Conservation (phyloP, 2,113 vertebrate genomes). For the Dunckerocampus dactyliophorus region DNA sequence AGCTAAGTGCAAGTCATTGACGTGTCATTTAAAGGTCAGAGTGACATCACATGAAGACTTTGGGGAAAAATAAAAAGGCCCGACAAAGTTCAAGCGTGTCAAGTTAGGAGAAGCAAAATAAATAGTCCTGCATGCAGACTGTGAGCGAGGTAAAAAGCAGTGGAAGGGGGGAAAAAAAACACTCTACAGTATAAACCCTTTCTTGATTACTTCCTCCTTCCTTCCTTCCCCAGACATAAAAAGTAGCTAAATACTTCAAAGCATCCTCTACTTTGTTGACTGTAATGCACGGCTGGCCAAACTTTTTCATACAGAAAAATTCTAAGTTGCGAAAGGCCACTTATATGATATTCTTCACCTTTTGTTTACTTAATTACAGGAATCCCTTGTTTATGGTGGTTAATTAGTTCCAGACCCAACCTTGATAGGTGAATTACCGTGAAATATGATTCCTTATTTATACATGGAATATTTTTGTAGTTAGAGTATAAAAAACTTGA, state of each 20-base stretch:
- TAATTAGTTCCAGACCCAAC: too few species aligned
- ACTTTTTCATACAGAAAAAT: too few species aligned
- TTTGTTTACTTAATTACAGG: too few species aligned
- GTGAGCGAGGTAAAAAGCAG: slow-evolving; percentile 14
- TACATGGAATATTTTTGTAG: too few species aligned
- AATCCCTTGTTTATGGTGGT: too few species aligned
- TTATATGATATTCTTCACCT: too few species aligned
- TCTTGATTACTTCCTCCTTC: slow-evolving; percentile 24
- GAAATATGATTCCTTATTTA: too few species aligned
- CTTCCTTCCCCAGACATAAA: slow-evolving; percentile 21
- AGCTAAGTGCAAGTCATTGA: slow-evolving; percentile 13
- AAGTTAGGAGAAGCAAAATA: background rate
- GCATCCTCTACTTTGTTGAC: background rate
- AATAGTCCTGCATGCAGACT: slow-evolving; percentile 10
- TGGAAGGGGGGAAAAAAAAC: slow-evolving; percentile 36
- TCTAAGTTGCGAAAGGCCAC: too few species aligned
- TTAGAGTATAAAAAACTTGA: too few species aligned
- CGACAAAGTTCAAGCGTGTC: slow-evolving; percentile 5
- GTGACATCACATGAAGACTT: slow-evolving; percentile 3
- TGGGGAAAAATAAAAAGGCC: slow-evolving; percentile 16
- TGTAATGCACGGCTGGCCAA: background rate
- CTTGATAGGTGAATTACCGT: too few species aligned
- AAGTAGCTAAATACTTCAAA: background rate
- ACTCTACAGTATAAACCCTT: slow-evolving; percentile 29
- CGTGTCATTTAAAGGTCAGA: slow-evolving; percentile 27